Percentiles rank a stretch among this genome's conserved stretches.
phyloP scores from a whole-genome alignment of 2,113 vertebrate species.

The Hippopotamus amphibius region DNA sequence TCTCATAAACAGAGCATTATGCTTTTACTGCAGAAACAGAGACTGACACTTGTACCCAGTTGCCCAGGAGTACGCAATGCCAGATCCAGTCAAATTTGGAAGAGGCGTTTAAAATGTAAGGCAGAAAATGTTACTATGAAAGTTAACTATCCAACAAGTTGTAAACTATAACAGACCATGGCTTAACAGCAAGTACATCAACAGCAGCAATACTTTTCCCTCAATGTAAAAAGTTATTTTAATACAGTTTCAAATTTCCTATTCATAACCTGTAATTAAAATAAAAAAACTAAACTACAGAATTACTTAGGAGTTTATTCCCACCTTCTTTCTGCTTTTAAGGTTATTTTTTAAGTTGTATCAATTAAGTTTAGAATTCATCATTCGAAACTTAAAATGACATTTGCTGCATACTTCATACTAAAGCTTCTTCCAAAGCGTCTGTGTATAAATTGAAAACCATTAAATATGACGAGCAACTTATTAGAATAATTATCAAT shows the following conservation, averaged over 20 bases:
- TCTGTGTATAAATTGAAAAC: slow-evolving; percentile 6
- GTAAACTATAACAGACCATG: background rate
- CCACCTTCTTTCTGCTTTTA: background rate
- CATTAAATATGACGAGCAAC: background rate
- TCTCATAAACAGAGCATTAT: background rate
- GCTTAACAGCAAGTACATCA: background rate
- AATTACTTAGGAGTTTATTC: background rate
- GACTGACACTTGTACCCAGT: background rate
- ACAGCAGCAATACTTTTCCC: background rate
- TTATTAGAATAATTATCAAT: slow-evolving; percentile 31
- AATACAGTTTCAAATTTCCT: slow-evolving; percentile 40
- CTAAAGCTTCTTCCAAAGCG: slow-evolving; percentile 13
- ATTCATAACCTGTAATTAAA: background rate
- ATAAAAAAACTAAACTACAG: background rate
- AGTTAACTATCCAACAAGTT: slow-evolving; percentile 34
- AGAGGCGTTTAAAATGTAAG: background rate
- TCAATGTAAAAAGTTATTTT: background rate
- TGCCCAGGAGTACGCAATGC: background rate
- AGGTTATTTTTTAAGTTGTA: slow-evolving; percentile 11
- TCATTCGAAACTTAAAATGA: slow-evolving; percentile 29
- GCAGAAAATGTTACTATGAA: slow-evolving; percentile 13
- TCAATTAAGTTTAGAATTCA: slow-evolving; percentile 30
- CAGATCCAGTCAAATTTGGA: background rate
- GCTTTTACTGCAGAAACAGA: slow-evolving; percentile 27
- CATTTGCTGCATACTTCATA: background rate